These are phyloP conservation scores for Lycaena phlaeas DNA, from an alignment of 2,888 invertebrate genomes.

Conservation along the genomic window DNA sequence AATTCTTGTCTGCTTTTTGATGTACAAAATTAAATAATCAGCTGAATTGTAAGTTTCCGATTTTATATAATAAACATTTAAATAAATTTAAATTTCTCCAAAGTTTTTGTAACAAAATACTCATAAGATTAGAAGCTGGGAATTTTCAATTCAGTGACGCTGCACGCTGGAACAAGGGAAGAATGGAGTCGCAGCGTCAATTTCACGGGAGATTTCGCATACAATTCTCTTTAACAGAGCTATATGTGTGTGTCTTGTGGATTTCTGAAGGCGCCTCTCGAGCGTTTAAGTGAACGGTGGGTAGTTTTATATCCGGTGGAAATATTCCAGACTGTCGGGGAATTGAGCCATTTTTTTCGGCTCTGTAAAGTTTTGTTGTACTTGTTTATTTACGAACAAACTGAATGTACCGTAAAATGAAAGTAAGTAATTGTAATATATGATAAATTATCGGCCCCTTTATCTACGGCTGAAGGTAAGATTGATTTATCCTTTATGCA, in stretches of 20 bases:
- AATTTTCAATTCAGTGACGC: constrained; percentile 43
- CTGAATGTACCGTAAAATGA: no score
- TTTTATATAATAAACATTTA: neutral
- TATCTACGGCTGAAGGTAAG: no score
- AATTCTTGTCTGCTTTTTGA: no score
- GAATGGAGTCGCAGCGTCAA: constrained; percentile 52
- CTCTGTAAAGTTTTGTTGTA: no score
- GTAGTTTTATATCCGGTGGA: constrained; percentile 23
- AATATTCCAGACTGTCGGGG: constrained; percentile 22
- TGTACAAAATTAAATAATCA: no score
- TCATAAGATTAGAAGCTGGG: constrained; percentile 18
- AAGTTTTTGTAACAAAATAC: neutral
- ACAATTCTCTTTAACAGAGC: constrained; percentile 34
- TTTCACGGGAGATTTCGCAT: constrained; percentile 63
- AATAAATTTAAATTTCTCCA: no score
- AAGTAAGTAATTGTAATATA: no score
- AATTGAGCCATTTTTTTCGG: constrained; percentile 9
- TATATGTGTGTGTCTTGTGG: constrained; percentile 21
- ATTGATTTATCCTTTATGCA: no score
- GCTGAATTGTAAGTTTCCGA: no score
- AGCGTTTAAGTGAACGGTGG: constrained; percentile 26
- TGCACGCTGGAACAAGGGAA: constrained; percentile 29
- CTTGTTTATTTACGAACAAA: no score
- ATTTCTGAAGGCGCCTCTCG: constrained; percentile 26
- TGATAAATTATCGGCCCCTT: no score